A percentile compares a stretch with the other conserved stretches of the same genome.
phyloP scores from a whole-genome alignment of 37 sponge, comb jelly and placozoan genomes.

The Diacarnus erythraeanus region DNA sequence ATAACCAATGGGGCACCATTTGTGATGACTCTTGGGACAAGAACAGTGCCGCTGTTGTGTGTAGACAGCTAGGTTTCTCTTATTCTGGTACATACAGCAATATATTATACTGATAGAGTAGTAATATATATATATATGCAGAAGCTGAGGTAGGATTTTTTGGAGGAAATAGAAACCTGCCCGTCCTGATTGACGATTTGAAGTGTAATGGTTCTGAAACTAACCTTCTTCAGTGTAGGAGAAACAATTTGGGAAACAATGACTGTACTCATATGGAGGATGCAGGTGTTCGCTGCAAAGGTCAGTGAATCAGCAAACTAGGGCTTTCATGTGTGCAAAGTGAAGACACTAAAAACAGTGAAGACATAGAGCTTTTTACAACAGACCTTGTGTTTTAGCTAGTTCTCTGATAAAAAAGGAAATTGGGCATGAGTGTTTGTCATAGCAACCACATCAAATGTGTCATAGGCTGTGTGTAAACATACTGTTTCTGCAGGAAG shows the following conservation, averaged over 20 bases:
- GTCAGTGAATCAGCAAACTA: constrained; percentile 13
- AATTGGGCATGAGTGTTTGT: too few relatives aligned
- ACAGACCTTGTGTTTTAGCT: too few relatives aligned
- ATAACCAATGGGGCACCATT: constrained; percentile 36
- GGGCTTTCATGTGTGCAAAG: too few relatives aligned
- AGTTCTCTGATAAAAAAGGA: too few relatives aligned
- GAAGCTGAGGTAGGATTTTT: not conserved
- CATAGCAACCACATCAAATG: too few relatives aligned
- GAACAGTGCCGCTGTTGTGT: constrained; percentile 41
- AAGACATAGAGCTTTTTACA: too few relatives aligned
- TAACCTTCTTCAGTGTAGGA: constrained; percentile 24
- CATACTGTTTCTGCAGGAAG: too few relatives aligned
- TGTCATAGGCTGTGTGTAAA: too few relatives aligned
- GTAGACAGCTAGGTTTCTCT: constrained; percentile 38
- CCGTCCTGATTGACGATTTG: constrained; percentile 25
- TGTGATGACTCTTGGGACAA: constrained; percentile 49
- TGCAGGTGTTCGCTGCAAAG: constrained; percentile 37
- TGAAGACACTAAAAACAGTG: too few relatives aligned
- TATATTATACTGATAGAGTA: too few relatives aligned
- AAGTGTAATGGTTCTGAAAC: constrained; percentile 35
- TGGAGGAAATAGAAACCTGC: constrained; percentile 2
- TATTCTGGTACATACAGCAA: not conserved
- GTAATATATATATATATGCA: too few relatives aligned
- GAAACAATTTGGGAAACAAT: not conserved
- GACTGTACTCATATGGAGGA: constrained; percentile 44